A percentile compares a stretch with the other conserved stretches of the same genome.
These are phyloP conservation scores for Orgyia antiqua DNA, from an alignment of 2,888 invertebrate genomes.

Conservation along the genomic window DNA sequence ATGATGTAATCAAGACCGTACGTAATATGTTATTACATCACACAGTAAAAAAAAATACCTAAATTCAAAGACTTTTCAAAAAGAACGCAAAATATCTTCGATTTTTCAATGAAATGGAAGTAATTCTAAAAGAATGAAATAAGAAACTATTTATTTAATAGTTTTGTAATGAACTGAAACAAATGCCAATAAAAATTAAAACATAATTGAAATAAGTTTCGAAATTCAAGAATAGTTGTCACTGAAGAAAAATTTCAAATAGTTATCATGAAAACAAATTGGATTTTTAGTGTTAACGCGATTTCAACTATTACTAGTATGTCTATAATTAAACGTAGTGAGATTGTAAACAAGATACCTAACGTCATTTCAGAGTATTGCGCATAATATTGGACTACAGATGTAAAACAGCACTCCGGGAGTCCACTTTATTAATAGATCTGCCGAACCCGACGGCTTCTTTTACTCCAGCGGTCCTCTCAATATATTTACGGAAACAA, in stretches of 20 bases:
- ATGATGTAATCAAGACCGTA: not conserved
- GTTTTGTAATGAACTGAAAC: too few relatives aligned
- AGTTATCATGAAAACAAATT: slow-evolving; percentile 13
- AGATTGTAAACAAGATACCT: slow-evolving; percentile 22
- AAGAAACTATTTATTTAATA: too few relatives aligned
- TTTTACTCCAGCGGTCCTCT: slow-evolving; percentile 31
- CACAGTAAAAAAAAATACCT: too few relatives aligned
- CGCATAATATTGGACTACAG: slow-evolving; percentile 23
- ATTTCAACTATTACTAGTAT: slow-evolving; percentile 8
- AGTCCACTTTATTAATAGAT: slow-evolving; percentile 45
- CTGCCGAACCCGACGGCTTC: slow-evolving; percentile 33
- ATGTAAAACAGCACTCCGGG: slow-evolving; percentile 36
- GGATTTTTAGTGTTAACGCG: slow-evolving; percentile 17
- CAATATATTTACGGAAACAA: slow-evolving; percentile 48
- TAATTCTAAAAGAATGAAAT: too few relatives aligned
- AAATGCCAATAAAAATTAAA: not conserved
- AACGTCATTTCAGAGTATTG: slow-evolving; percentile 28
- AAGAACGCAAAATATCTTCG: too few relatives aligned
- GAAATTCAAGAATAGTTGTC: slow-evolving; percentile 9
- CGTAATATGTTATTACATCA: too few relatives aligned
- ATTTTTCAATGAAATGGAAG: too few relatives aligned
- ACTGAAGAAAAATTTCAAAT: slow-evolving; percentile 10
- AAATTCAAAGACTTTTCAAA: too few relatives aligned
- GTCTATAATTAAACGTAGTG: slow-evolving; percentile 22
- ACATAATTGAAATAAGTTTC: not conserved